These are phyloP conservation scores for Delichon dasypus DNA, from an alignment of 2,797 vertebrate genomes.

Conservation along the genomic window DNA sequence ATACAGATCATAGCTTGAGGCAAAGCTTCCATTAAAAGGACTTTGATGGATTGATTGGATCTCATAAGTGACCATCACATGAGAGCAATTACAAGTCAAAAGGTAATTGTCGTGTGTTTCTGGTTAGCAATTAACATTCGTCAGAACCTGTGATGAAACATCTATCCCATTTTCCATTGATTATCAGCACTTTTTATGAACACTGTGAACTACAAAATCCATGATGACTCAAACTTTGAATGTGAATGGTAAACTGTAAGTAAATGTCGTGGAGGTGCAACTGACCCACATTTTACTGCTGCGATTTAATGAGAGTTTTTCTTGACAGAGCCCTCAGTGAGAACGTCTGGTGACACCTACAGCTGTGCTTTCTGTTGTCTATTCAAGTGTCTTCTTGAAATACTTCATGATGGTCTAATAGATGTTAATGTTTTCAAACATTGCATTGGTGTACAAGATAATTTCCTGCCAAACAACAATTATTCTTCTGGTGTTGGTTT, in stretches of 20 bases:
- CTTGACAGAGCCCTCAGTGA: background rate
- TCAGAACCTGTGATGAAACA: background rate
- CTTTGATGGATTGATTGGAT: conserved; percentile 2
- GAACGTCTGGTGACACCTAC: background rate
- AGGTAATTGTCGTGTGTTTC: background rate
- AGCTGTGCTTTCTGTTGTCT: background rate
- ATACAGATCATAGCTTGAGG: background rate
- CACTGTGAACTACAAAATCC: background rate
- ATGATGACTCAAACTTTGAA: background rate
- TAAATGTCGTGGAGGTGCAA: background rate
- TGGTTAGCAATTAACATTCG: background rate
- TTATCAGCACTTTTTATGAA: background rate
- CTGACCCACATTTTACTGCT: background rate
- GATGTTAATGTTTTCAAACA: background rate
- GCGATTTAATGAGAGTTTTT: background rate
- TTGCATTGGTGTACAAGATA: background rate
- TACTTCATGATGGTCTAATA: background rate
- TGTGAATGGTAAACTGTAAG: background rate
- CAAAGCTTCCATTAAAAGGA: background rate
- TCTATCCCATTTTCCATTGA: background rate
- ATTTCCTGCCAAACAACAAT: background rate
- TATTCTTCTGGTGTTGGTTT: background rate
- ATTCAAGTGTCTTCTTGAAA: background rate
- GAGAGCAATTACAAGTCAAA: conserved; percentile 2
- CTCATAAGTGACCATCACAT: background rate